Conservation (phyloP, 2,113 vertebrate genomes). For the Mugil cephalus region DNA sequence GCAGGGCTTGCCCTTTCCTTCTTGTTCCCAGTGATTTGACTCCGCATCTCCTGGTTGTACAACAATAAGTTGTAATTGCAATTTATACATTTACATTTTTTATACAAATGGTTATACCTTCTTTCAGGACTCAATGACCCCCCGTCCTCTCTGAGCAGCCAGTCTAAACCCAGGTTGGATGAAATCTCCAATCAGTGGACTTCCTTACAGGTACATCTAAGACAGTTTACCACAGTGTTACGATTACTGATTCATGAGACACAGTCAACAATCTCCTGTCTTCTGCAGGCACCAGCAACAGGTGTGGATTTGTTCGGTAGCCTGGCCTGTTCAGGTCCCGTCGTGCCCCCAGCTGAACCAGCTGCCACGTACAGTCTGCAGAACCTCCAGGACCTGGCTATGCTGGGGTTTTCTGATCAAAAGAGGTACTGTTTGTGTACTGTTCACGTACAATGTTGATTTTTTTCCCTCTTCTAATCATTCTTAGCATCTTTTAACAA, state of each 20-base stretch:
- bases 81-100: no score
- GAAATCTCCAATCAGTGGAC: conserved; percentile 85
- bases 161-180: conserved; percentile 78
- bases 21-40: neutral
- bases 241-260: neutral
- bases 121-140: conserved; percentile 89
- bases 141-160: conserved; percentile 73
- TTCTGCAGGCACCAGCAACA: conserved; percentile 74
- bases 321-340: conserved; percentile 65
- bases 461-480: no score
- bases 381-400: conserved; percentile 81
- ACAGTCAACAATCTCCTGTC: neutral
- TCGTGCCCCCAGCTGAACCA: conserved; percentile 38
- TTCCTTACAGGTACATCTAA: conserved; percentile 86
- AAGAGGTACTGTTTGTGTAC: conserved; percentile 67
- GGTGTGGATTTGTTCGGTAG: conserved; percentile 86
- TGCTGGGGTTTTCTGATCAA: conserved; percentile 79
- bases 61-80: no score
- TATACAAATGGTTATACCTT: neutral
- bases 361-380: conserved; percentile 65
- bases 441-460: neutral
- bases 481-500: neutral
- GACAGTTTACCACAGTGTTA: neutral
- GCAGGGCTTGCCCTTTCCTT: no score
- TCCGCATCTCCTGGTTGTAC: no score